Percentiles rank a stretch among this genome's conserved stretches.
Conservation (phyloP, 2,113 vertebrate genomes). For the Salvelinus fontinalis region DNA sequence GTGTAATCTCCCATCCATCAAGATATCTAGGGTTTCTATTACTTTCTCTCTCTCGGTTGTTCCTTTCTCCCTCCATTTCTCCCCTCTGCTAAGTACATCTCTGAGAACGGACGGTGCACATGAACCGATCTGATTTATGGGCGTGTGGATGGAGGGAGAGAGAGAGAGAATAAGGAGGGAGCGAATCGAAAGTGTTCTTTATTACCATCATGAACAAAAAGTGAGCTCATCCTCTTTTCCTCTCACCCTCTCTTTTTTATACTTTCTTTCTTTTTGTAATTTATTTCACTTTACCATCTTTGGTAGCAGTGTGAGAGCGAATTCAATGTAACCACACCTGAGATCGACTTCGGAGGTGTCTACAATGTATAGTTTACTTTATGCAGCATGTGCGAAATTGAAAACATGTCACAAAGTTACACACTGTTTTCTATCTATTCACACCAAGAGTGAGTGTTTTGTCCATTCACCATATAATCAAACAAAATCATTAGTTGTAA, state of each 20-base stretch:
- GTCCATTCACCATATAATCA: too few species aligned
- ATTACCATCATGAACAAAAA: background rate
- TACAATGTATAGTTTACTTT: background rate
- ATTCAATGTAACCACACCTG: background rate
- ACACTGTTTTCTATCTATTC: too few species aligned
- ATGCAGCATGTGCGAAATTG: background rate
- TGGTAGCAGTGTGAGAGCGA: background rate
- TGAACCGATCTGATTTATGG: too few species aligned
- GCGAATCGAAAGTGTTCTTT: slow-evolving; percentile 17
- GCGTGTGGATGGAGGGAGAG: too few species aligned
- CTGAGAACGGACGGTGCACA: too few species aligned
- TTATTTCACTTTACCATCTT: background rate
- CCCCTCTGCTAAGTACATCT: too few species aligned
- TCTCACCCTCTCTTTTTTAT: background rate
- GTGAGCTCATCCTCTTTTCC: slow-evolving; percentile 1
- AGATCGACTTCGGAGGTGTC: background rate
- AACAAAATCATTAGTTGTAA: too few species aligned
- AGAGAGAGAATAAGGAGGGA: slow-evolving; percentile 2
- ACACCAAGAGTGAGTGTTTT: too few species aligned
- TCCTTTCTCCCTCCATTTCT: too few species aligned
- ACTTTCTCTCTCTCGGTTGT: too few species aligned
- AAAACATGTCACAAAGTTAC: background rate
- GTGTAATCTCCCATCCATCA: too few species aligned
- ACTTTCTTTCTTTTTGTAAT: background rate
- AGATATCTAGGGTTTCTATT: too few species aligned